Evolutionary conservation across 2,797 vertebrate genomes (phyloP).

Genomic region (Leptoclinus maculatus): DNA sequence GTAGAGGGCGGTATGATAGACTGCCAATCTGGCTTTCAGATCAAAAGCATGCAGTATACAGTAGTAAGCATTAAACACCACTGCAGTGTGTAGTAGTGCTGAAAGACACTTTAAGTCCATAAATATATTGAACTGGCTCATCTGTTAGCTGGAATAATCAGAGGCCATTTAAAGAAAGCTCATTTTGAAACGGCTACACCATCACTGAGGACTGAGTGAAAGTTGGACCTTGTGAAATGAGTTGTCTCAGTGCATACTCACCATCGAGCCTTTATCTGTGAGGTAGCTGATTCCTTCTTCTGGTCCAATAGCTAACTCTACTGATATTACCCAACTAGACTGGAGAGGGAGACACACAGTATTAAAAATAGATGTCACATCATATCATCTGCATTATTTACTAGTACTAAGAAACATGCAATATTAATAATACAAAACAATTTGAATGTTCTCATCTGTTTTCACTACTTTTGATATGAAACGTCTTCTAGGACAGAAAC

Average conservation of each 20-base stretch:
- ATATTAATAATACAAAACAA: neutral
- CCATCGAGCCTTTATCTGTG: constrained; percentile 97
- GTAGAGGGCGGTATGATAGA: constrained; percentile 55
- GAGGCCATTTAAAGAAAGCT: neutral
- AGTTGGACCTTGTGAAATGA: neutral
- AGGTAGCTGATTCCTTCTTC: constrained; percentile 99
- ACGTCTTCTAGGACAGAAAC: neutral
- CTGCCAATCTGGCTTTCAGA: neutral
- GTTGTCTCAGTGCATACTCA: constrained; percentile 75
- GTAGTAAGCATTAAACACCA: neutral
- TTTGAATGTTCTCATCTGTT: constrained; percentile 1
- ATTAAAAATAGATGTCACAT: constrained; percentile 18
- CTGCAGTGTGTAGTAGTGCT: neutral
- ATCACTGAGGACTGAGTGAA: neutral
- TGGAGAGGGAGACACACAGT: constrained; percentile 57
- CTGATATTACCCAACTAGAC: constrained; percentile 99
- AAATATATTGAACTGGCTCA: neutral
- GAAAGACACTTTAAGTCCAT: neutral
- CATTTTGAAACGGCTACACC: neutral
- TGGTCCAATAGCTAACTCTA: constrained; percentile 97
- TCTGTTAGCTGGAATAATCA: neutral
- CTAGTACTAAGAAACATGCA: neutral
- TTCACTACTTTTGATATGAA: neutral
- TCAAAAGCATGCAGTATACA: neutral
- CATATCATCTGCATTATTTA: constrained; percentile 3